Evolutionary conservation across 2,113 vertebrate species (phyloP).

Genomic region (Xiphophorus maculatus): DNA sequence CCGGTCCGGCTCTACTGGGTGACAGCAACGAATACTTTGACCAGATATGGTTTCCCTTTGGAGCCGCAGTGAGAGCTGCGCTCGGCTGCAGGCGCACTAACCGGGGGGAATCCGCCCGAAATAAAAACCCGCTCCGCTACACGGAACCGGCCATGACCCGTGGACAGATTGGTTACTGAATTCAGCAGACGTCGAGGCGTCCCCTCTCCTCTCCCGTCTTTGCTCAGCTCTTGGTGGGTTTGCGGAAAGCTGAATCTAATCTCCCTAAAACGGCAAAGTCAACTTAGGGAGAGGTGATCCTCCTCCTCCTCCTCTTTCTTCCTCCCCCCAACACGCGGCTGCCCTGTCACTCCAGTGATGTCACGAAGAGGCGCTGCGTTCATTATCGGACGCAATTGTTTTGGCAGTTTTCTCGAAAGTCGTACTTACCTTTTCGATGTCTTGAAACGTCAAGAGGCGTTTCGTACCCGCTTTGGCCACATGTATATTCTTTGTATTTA

Average conservation of each 20-base stretch:
- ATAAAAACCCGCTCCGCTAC: slow-evolving; percentile 18
- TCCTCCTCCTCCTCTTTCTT: slow-evolving; percentile 12
- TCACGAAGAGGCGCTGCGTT: slow-evolving; percentile 34
- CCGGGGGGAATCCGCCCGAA: slow-evolving; percentile 13
- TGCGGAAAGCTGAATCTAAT: slow-evolving; percentile 46
- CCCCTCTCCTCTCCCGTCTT: slow-evolving; percentile 76
- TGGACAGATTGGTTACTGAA: slow-evolving; percentile 2
- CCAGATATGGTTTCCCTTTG: slow-evolving; percentile 87
- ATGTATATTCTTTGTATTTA: too few species aligned
- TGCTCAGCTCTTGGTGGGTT: slow-evolving; percentile 33
- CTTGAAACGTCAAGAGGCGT: too few species aligned
- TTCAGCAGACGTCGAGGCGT: slow-evolving; percentile 14
- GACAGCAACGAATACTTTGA: slow-evolving; percentile 88
- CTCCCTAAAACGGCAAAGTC: slow-evolving; percentile 68
- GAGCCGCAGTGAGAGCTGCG: slow-evolving; percentile 55
- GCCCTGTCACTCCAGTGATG: slow-evolving; percentile 76
- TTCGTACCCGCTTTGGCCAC: too few species aligned
- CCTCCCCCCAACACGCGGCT: slow-evolving; percentile 31
- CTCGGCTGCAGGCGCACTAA: slow-evolving; percentile 35
- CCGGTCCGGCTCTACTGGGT: slow-evolving; percentile 76
- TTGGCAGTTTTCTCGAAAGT: too few species aligned
- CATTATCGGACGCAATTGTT: slow-evolving; percentile 35
- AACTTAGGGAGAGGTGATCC: slow-evolving; percentile 58
- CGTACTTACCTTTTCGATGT: too few species aligned
- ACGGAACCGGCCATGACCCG: slow-evolving; percentile 42